Evolutionary conservation across 2,797 vertebrate species (phyloP), one percentile per base, ranked within the genome.

Genomic region (Eulemur coronatus): DNA sequence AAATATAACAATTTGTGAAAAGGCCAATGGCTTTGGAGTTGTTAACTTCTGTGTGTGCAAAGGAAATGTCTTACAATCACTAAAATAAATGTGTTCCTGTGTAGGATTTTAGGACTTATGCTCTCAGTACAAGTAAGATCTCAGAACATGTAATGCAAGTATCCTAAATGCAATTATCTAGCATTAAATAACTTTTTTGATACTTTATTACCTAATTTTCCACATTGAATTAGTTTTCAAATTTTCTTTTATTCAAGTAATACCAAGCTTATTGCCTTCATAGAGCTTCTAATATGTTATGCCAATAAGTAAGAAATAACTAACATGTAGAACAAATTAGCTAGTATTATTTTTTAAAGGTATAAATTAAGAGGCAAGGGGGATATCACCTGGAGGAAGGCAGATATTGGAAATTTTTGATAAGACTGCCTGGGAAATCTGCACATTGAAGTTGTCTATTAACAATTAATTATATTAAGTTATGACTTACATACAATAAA

Each of bases 51-150:
- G 18, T 15, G 7, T 97, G 76, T 94, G 57, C 43, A 96, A 76
- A 57, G 14, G 41, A 96, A 96, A 92, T 46, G 15, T 9, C 41
- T 97, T 91, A 87, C 38, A 95, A 80, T 28, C 30, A 96, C 65
- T 33, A 50, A 52, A 84, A 35, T 35, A 92, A 84, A 96, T 94
- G 2, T 85, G 8, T 0, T 96, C 87, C 91, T 52, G 50, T n/a
- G 33, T 38, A 94, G 24, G 11, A 91, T 79, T 89, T 85, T 10
- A 95, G 28, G 38, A 85, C 30, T 63, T 87, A 2, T 6, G 8
- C 2, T 86, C 30, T 43, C 17, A 69, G 12, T 82, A n/a, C 3
- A 92, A 2, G 1, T 59, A 26, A 5, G 4, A 35, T 35, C 50
- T 90, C 30, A 69, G 57, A 84, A 67, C 2, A 94, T 11, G 61